Base-by-base conservation (phyloP, 2,888 invertebrate species). In the Trisateles emortualis region DNA sequence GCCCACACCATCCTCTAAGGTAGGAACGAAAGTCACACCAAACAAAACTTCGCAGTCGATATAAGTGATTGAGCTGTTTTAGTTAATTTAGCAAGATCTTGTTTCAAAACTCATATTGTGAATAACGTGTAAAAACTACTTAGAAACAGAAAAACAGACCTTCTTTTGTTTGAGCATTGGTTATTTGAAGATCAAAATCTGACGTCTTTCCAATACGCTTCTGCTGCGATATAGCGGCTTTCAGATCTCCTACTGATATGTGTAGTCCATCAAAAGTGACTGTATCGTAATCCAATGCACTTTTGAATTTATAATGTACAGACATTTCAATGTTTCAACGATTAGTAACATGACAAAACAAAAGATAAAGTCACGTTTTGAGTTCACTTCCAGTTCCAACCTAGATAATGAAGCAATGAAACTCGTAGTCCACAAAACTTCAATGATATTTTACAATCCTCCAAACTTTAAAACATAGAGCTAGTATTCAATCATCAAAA, bases 251-350 rank as follows among this genome's bases (percentile, higher is more conserved):
- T 68, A 99, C 97, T 38, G 98, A 98, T 81, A 99, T 99, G 86
- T 98, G 97, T 55, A 99, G 94, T 55, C 99, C 99, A 94, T 99
- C 99, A 86, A 99, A 99, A 32, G 98, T 98, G 62, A 99, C 96
- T 6, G 99, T 99, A 85, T 99, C 98, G 93, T 97, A 98, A 87
- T 99, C 98, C 83, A 98, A 94, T 59, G 98, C 97, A 81, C 98
- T 98, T 93, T 99, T 99, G 87, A 99, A 99, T 91, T 99, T 99
- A 93, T 99, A 99, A 91, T 99, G 99, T 69, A 99, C 98, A 80
- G 98, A 99, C 96, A 98, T 98, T 82, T 86, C 92, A 81, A 74
- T 54, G 63, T 71, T 58, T 63, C 73, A 65, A 35, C 44, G 52
- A 26, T 43, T 44, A 73, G 69, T 67, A 81, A 73, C 86, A 86